Conservation (phyloP, 2,113 vertebrate species). For the Sula dactylatra region DNA sequence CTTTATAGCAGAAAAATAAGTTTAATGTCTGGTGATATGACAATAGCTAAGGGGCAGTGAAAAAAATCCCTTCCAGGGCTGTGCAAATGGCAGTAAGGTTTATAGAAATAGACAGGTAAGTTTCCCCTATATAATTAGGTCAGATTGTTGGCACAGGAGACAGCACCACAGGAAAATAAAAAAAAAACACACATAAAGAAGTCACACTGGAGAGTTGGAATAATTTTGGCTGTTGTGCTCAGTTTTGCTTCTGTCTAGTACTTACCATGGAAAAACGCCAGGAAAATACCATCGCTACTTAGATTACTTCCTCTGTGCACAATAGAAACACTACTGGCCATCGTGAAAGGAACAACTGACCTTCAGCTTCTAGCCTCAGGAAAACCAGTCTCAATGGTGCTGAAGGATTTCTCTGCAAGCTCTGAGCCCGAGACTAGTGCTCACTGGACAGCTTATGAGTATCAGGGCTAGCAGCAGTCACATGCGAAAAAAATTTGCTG, state of each 20-base stretch:
- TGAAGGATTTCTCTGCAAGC: not conserved
- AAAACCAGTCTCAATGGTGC: not conserved
- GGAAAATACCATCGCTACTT: not conserved
- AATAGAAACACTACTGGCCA: not conserved
- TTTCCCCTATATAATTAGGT: not conserved
- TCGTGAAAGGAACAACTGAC: not conserved
- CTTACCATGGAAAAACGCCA: not conserved
- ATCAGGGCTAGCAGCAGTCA: not conserved
- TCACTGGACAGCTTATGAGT: not conserved
- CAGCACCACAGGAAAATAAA: not conserved
- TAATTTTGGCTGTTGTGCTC: not conserved
- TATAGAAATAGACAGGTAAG: not conserved
- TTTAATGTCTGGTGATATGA: not conserved
- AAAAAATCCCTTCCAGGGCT: not conserved
- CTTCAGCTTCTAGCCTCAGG: not conserved
- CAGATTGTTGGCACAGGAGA: not conserved
- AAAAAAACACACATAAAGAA: not conserved
- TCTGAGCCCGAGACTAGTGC: not conserved
- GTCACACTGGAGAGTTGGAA: not conserved
- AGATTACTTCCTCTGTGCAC: not conserved
- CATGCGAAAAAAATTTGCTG: fast-evolving
- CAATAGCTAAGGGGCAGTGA: not conserved
- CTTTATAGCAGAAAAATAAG: not conserved
- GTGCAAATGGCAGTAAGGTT: not conserved
- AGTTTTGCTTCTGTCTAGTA: not conserved